Evolutionary conservation across 2,113 vertebrate genomes (phyloP).

Genomic region (Cavia porcellus): DNA sequence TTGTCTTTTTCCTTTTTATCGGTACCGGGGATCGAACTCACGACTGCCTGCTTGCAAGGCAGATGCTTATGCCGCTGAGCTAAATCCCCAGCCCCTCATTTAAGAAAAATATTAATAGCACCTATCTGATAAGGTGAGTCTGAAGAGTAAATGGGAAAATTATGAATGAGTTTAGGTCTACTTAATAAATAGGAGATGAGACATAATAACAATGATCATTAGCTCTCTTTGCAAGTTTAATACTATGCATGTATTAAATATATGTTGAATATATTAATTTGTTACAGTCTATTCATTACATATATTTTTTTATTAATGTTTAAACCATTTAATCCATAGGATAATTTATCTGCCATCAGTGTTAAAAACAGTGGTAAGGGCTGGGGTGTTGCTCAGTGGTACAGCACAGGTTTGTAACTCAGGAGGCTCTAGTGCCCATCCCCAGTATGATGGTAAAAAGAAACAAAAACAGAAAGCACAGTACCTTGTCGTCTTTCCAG

Average conservation of each 20-base stretch:
- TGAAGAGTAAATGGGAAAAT: conserved; percentile 57
- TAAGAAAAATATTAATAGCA: neutral
- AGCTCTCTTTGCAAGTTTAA: conserved; percentile 13
- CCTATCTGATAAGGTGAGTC: neutral
- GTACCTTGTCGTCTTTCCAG: conserved; percentile 92
- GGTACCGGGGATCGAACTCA: too few species aligned
- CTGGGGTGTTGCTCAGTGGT: neutral
- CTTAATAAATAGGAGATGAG: conserved; percentile 23
- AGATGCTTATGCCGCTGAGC: too few species aligned
- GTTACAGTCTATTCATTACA: neutral
- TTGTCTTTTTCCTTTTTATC: too few species aligned
- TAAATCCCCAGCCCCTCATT: neutral
- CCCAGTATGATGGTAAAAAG: neutral
- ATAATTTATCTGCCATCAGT: conserved; percentile 24
- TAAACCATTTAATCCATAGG: neutral
- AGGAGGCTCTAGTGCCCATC: neutral
- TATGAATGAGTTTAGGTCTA: conserved; percentile 6
- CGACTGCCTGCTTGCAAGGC: too few species aligned
- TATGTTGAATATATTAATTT: conserved; percentile 19
- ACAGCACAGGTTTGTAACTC: neutral
- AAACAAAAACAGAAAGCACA: neutral
- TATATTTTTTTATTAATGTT: conserved; percentile 10
- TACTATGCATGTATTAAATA: conserved; percentile 13
- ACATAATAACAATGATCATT: conserved; percentile 1
- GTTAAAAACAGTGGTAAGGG: neutral